A percentile compares a stretch with the other conserved stretches of the same genome.
Evolutionary conservation across 2,888 invertebrate species (phyloP).

Genomic region (Heteromurus nitidus): DNA sequence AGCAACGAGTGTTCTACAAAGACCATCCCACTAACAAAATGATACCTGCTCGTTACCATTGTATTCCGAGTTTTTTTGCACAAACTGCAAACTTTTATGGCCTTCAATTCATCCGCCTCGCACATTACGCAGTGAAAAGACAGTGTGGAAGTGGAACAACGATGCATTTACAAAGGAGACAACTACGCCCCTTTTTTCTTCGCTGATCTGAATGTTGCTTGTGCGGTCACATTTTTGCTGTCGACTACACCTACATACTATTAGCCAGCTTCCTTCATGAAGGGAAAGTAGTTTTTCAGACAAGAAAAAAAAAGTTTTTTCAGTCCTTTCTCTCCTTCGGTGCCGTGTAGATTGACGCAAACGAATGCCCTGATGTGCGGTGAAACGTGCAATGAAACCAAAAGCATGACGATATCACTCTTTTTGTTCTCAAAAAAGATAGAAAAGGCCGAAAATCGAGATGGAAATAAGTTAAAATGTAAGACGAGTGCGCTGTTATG

Average conservation of each 20-base stretch:
- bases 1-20: no score
- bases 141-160: constrained; percentile 37
- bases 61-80: constrained; percentile 2
- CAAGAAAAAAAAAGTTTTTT: constrained; percentile 16
- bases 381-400: constrained; percentile 56
- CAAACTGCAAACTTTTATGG: constrained; percentile 37
- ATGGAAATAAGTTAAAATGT: constrained; percentile 13
- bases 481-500: background rate
- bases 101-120: constrained; percentile 34
- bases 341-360: constrained; percentile 13
- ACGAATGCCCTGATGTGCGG: constrained; percentile 33
- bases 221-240: background rate
- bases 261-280: no score
- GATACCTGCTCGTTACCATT: constrained; percentile 3
- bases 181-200: background rate
- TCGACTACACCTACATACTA: background rate
- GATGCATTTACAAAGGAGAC: constrained; percentile 45
- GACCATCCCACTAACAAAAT: background rate
- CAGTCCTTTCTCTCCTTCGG: background rate
- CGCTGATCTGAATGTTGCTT: constrained; percentile 1
- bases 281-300: background rate
- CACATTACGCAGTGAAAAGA: constrained; percentile 21
- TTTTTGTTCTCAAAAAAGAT: constrained; percentile 27
- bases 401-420: constrained; percentile 50
- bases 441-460: constrained; percentile 11